phyloP scores from a whole-genome alignment of 2,888 invertebrate species.

The Pristionchus maxplancki region DNA sequence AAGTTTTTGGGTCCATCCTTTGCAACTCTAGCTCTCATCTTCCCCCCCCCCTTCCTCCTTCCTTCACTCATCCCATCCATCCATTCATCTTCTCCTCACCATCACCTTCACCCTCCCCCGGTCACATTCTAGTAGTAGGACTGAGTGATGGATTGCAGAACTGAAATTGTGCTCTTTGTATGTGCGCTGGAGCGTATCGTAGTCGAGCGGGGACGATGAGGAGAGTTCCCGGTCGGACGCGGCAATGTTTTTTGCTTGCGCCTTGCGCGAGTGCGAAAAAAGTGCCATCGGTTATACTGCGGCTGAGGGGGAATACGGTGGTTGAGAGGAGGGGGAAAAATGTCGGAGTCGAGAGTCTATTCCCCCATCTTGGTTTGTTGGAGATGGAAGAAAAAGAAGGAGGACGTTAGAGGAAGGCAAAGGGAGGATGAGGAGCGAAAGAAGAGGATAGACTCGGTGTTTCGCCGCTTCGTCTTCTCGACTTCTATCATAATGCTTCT shows the following conservation, averaged over 20 bases:
- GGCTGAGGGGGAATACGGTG: slow-evolving; percentile 1
- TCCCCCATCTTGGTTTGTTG: slow-evolving; percentile 26
- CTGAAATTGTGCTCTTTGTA: not conserved
- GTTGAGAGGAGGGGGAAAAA: not conserved
- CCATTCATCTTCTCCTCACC: not conserved
- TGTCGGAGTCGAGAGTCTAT: slow-evolving; percentile 12
- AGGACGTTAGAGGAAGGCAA: not conserved
- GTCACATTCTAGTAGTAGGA: not conserved
- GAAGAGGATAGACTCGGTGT: not conserved
- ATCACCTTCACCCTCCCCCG: not conserved
- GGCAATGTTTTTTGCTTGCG: slow-evolving; percentile 16
- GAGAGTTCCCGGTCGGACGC: not conserved
- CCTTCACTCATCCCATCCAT: not conserved
- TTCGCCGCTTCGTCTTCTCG: not conserved
- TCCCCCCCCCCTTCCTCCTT: not conserved
- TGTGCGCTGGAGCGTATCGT: not conserved
- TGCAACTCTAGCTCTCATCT: not conserved
- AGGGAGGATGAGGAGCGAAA: slow-evolving; percentile 9
- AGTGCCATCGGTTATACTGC: not conserved
- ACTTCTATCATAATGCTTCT: not conserved
- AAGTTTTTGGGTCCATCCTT: not conserved
- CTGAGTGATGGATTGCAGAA: not conserved
- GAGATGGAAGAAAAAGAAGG: slow-evolving; percentile 12
- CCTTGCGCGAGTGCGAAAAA: not conserved
- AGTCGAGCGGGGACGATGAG: not conserved